Percentiles rank a stretch among this genome's conserved stretches.
Evolutionary conservation across 2,797 vertebrate genomes (phyloP).

Genomic region (Urocyon cinereoargenteus): DNA sequence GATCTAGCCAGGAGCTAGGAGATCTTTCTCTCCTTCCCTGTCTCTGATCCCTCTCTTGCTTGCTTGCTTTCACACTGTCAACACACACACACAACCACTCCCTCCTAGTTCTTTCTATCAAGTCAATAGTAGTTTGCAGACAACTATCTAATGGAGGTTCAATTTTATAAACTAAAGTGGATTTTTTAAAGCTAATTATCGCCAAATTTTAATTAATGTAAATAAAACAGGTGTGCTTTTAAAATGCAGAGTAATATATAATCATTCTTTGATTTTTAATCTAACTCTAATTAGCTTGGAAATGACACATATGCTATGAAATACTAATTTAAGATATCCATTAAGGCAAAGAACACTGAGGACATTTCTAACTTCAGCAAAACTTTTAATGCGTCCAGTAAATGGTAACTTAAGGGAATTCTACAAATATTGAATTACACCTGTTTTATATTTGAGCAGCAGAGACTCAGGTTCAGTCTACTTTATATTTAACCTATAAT

Average conservation of each 20-base stretch:
- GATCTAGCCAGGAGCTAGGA: background rate
- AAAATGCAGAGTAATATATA: slow-evolving; percentile 32
- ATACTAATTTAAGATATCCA: background rate
- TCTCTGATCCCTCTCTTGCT: background rate
- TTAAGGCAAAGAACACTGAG: slow-evolving; percentile 35
- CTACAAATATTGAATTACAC: slow-evolving; percentile 28
- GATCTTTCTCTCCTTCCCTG: background rate
- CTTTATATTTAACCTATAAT: slow-evolving; percentile 19
- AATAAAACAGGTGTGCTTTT: slow-evolving; percentile 39
- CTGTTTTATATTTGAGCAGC: background rate
- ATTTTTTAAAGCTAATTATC: slow-evolving; percentile 54
- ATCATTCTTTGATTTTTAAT: slow-evolving; percentile 45
- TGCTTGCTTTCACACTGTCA: background rate
- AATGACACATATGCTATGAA: slow-evolving; percentile 20
- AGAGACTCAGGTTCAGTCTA: background rate
- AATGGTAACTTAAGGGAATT: slow-evolving; percentile 31
- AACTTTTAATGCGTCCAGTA: slow-evolving; percentile 35
- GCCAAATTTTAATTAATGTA: slow-evolving; percentile 47
- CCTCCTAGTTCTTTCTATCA: background rate
- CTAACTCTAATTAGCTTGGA: slow-evolving; percentile 54
- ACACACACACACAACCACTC: background rate
- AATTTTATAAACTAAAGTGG: slow-evolving; percentile 41
- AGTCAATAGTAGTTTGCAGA: slow-evolving; percentile 5
- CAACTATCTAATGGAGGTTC: background rate
- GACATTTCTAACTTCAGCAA: slow-evolving; percentile 23